Evolutionary conservation across 1,140 invertebrate species (phyloP).

Genomic region (Pararge aegeria): DNA sequence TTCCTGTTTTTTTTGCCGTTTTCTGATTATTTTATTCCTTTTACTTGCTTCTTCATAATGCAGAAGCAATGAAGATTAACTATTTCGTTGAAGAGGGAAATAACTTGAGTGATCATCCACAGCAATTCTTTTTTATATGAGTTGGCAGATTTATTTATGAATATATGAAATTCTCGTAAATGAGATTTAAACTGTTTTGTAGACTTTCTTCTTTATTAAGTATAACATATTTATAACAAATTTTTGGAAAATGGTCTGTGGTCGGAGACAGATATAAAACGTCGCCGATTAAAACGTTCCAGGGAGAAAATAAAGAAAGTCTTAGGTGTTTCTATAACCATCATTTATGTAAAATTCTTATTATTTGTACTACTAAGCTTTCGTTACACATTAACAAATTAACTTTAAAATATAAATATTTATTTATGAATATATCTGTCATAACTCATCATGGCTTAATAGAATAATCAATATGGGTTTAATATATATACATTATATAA

Average conservation of each 20-base stretch:
- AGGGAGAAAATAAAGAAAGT: no score
- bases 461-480: constrained; percentile 37
- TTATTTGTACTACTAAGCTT: no score
- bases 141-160: constrained; percentile 36
- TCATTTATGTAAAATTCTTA: no score
- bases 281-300: no score
- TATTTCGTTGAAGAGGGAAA: constrained; percentile 16
- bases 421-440: constrained; percentile 35
- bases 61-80: constrained; percentile 68
- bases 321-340: no score
- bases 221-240: no score
- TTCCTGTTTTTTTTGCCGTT: constrained; percentile 35
- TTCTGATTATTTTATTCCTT: constrained; percentile 32
- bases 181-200: no score
- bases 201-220: no score
- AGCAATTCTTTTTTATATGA: constrained; percentile 61
- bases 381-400: neutral
- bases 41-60: constrained; percentile 63
- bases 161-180: neutral
- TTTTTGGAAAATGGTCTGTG: no score
- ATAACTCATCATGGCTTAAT: constrained; percentile 72
- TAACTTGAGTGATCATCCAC: constrained; percentile 48
- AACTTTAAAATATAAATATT: neutral
- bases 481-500: neutral
- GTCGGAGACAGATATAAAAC: no score